A percentile compares a stretch with the other conserved stretches of the same genome.
Conservation (phyloP, 1,140 invertebrate genomes). For the Oedothorax gibbosus region DNA sequence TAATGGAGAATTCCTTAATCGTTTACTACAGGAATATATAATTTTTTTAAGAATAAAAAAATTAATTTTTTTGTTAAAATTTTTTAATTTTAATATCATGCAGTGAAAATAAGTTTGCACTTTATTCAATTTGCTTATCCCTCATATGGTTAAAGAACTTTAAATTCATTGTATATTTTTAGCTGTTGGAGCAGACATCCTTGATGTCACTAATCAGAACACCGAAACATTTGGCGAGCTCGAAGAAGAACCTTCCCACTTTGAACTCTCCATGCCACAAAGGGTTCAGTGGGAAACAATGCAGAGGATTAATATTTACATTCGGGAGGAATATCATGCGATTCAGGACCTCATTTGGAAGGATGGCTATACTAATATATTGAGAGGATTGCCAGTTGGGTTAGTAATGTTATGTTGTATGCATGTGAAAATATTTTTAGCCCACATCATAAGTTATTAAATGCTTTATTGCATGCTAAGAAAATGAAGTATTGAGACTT, state of each 20-base stretch:
- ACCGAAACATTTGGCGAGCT: conserved; percentile 84
- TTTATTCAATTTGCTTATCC: too few species aligned
- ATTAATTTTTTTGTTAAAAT: neutral
- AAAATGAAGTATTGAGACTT: too few species aligned
- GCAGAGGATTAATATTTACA: conserved; percentile 85
- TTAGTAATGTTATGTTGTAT: conserved; percentile 64
- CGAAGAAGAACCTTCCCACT: conserved; percentile 89
- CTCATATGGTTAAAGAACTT: too few species aligned
- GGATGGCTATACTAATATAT: conserved; percentile 72
- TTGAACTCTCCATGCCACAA: conserved; percentile 84
- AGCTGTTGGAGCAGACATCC: conserved; percentile 90
- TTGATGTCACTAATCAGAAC: conserved; percentile 94
- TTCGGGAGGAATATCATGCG: conserved; percentile 92
- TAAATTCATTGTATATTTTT: conserved; percentile 46
- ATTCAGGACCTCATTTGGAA: conserved; percentile 86
- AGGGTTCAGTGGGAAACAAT: conserved; percentile 82
- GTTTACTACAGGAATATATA: too few species aligned
- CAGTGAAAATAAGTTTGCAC: neutral
- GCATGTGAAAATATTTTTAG: too few species aligned
- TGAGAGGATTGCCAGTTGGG: conserved; percentile 75
- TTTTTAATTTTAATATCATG: too few species aligned
- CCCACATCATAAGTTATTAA: too few species aligned
- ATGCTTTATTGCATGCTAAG: too few species aligned
- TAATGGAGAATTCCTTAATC: too few species aligned
- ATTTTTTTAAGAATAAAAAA: neutral